Percentiles rank a stretch among this genome's conserved stretches.
Conservation (phyloP, 2,113 vertebrate genomes). For the Podarcis muralis region DNA sequence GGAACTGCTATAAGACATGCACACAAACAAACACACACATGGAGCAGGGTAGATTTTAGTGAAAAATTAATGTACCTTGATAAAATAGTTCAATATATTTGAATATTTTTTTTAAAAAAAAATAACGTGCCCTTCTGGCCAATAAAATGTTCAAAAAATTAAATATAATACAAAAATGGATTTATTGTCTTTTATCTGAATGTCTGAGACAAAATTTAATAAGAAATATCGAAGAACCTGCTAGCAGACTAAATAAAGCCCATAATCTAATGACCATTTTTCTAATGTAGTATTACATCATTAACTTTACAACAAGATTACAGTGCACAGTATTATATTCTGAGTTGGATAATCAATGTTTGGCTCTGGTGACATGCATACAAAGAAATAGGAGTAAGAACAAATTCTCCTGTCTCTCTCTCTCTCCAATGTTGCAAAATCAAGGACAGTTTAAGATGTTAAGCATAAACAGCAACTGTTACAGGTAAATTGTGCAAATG, state of each 20-base stretch:
- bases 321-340: conserved; percentile 61
- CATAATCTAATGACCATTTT: conserved; percentile 62
- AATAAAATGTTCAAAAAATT: conserved; percentile 38
- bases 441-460: neutral
- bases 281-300: conserved; percentile 66
- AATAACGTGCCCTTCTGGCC: conserved; percentile 18
- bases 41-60: neutral
- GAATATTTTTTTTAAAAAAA: conserved; percentile 2
- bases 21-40: neutral
- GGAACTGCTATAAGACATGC: neutral
- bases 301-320: conserved; percentile 70
- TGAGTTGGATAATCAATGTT: conserved; percentile 55
- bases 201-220: conserved; percentile 68
- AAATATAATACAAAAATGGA: conserved; percentile 42
- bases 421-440: conserved; percentile 14
- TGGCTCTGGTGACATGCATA: conserved; percentile 28
- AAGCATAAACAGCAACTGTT: conserved; percentile 12
- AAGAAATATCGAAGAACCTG: conserved; percentile 61
- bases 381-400: conserved; percentile 36
- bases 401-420: conserved; percentile 34
- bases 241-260: conserved; percentile 54
- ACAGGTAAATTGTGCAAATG: neutral
- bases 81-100: neutral
- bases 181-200: conserved; percentile 58
- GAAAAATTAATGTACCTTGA: conserved; percentile 18